phyloP scores from a whole-genome alignment of 2,888 invertebrate species.

The Dermolepida albohirtum region DNA sequence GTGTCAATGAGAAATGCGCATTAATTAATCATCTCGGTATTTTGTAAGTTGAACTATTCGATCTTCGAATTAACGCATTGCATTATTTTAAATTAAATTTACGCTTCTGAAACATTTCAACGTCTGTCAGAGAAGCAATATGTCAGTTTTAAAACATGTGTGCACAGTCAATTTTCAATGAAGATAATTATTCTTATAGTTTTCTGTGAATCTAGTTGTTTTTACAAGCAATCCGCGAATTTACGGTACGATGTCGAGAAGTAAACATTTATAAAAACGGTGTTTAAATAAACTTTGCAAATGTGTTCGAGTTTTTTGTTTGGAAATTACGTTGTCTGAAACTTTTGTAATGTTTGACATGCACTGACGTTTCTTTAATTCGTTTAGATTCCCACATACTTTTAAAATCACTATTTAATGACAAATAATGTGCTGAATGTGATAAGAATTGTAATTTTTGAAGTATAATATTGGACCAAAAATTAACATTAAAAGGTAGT shows the following conservation, averaged over 20 bases:
- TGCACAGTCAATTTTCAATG: slow-evolving; percentile 11
- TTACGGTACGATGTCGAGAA: background rate
- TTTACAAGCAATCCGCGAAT: slow-evolving; percentile 12
- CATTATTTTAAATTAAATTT: slow-evolving; percentile 16
- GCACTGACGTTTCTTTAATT: too few relatives aligned
- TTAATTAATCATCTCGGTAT: slow-evolving; percentile 17
- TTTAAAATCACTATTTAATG: too few relatives aligned
- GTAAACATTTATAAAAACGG: slow-evolving; percentile 12
- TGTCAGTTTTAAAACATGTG: background rate
- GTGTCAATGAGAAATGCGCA: background rate
- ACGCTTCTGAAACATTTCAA: slow-evolving; percentile 7
- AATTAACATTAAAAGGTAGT: too few relatives aligned
- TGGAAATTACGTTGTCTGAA: too few relatives aligned
- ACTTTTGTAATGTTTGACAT: too few relatives aligned
- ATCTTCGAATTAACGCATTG: background rate
- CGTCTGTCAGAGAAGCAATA: background rate
- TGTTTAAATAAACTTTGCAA: background rate
- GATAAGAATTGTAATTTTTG: too few relatives aligned
- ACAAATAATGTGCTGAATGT: too few relatives aligned
- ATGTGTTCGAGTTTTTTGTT: too few relatives aligned
- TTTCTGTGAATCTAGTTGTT: slow-evolving; percentile 1
- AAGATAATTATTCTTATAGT: slow-evolving; percentile 5
- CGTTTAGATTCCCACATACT: too few relatives aligned
- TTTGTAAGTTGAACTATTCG: background rate
- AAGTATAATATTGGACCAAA: too few relatives aligned